Evolutionary conservation across 1,140 invertebrate genomes (phyloP), one percentile per base, ranked within the genome.

Genomic region (Heliothis virescens): DNA sequence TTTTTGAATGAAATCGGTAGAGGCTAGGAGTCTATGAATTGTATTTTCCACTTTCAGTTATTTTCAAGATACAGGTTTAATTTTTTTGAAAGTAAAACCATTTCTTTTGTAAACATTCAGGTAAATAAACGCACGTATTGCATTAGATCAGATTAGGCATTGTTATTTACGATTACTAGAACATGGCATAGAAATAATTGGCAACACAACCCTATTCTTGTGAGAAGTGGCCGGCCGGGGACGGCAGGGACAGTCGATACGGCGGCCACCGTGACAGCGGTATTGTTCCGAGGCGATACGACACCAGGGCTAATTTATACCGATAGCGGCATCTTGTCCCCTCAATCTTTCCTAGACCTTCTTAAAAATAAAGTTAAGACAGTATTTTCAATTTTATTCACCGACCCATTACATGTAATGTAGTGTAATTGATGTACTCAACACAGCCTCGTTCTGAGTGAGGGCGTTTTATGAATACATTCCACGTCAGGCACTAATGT

Each of bases 251-350:
- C 87, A 89, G 85, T 85, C 86, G 90, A 92, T 91, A 90, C 90
- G 84, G 86, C 85, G 90, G 89, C 91, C 90, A 92, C 91, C 91
- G 88, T 91, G 89, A 94, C 90, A 92, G 89, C 86, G 87, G 90
- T 91, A 93, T 94, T 92, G 91, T 94, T 94, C 86, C 85, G 86
- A 78, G 79, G 86, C 87, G 85, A 90, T 89, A 91, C 91, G 89
- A 91, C 88, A 86, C 86, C 90, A 81, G 82, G 85, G 86, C 91
- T 93, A 94, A 93, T 93, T 94, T 94, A 94, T 91, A 92, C 89
- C 89, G 89, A 92, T 92, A 91, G 88, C 84, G 81, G 87, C 87
- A 87, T 92, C 91, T 91, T 91, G 91, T 91, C 86, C 85, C 83
- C 87, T 87, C 85, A 82, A 86, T 85, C 82, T 86, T 76, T 80